Evolutionary conservation across 2,888 invertebrate species (phyloP).

Genomic region (Platycheirus rosarum): DNA sequence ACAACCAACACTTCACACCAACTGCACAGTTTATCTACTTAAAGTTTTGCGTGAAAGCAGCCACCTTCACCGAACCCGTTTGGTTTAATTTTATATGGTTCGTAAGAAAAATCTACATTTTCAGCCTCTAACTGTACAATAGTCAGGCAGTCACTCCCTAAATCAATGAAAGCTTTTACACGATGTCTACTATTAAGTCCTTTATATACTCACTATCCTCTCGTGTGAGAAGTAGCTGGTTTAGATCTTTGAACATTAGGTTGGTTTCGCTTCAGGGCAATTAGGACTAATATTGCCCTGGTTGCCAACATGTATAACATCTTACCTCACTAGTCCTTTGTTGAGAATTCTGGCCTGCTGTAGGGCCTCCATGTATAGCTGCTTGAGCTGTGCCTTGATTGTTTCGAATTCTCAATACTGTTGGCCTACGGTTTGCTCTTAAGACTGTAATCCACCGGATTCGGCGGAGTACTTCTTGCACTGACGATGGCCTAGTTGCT

Average conservation of each 20-base stretch:
- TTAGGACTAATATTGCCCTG: neutral
- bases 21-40: neutral
- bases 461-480: neutral
- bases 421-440: neutral
- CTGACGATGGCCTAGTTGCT: neutral
- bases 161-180: neutral
- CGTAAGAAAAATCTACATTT: neutral
- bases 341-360: no score
- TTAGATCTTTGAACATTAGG: neutral
- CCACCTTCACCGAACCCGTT: neutral
- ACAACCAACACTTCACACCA: constrained; percentile 20
- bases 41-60: neutral
- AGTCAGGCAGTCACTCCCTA: constrained; percentile 6
- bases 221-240: neutral
- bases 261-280: neutral
- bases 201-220: neutral
- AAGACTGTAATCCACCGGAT: neutral
- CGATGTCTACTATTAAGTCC: neutral
- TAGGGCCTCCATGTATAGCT: no score
- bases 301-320: neutral
- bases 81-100: neutral
- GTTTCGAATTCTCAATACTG: neutral
- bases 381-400: neutral
- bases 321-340: no score
- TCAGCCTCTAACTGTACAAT: neutral